Percentiles rank a stretch among this genome's conserved stretches.
phyloP scores from a whole-genome alignment of 2,888 invertebrate genomes.

The Xylophagus ater region DNA sequence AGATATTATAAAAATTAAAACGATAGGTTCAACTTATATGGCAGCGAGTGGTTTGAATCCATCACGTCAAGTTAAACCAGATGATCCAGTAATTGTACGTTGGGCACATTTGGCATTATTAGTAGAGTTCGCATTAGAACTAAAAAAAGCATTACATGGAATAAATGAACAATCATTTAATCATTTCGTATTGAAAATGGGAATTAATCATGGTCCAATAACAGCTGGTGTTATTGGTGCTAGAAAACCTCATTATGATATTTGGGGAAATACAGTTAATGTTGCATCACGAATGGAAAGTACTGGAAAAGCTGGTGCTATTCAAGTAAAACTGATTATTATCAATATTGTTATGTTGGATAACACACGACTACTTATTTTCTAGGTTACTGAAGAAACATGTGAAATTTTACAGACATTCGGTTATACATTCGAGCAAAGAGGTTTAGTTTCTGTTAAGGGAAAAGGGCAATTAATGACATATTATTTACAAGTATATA shows the following conservation, averaged over 20 bases:
- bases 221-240: slow-evolving; percentile 94
- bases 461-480: slow-evolving; percentile 96
- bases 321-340: slow-evolving; percentile 56
- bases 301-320: slow-evolving; percentile 88
- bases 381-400: slow-evolving; percentile 89
- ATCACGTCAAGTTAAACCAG: slow-evolving; percentile 51
- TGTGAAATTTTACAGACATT: slow-evolving; percentile 77
- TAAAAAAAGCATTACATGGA: slow-evolving; percentile 79
- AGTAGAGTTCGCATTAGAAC: slow-evolving; percentile 82
- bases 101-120: slow-evolving; percentile 78
- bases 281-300: slow-evolving; percentile 97
- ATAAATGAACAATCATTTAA: slow-evolving; percentile 94
- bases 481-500: slow-evolving; percentile 67
- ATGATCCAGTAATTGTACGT: slow-evolving; percentile 58
- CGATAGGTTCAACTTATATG: slow-evolving; percentile 91
- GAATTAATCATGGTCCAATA: slow-evolving; percentile 91
- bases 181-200: slow-evolving; percentile 87
- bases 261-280: slow-evolving; percentile 95
- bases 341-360: not conserved
- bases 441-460: slow-evolving; percentile 90
- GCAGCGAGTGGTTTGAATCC: slow-evolving; percentile 86
- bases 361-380: slow-evolving; percentile 5
- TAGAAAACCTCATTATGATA: slow-evolving; percentile 90
- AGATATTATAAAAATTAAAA: slow-evolving; percentile 89
- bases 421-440: slow-evolving; percentile 86